phyloP scores from a whole-genome alignment of 2,888 invertebrate genomes.

The Ormia ochracea region DNA sequence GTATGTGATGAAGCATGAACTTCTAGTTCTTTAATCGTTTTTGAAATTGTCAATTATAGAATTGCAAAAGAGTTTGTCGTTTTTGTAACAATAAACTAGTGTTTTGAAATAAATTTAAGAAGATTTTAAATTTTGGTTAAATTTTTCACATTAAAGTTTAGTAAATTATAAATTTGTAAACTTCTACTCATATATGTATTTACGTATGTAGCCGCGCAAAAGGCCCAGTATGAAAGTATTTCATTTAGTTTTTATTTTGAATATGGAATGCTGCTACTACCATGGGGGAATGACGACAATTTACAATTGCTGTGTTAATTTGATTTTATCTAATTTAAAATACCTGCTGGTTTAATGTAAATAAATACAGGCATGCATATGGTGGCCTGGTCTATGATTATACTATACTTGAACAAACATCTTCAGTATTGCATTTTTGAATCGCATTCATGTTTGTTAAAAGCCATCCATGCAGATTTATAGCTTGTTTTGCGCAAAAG shows the following conservation, averaged over 20 bases:
- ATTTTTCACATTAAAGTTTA: too few species aligned
- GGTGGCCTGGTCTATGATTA: not conserved
- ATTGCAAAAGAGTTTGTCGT: too few species aligned
- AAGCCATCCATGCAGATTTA: conserved; percentile 47
- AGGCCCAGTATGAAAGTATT: conserved; percentile 11
- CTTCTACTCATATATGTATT: too few species aligned
- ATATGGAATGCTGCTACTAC: not conserved
- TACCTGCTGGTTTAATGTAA: conserved; percentile 57
- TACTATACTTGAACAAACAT: conserved; percentile 27
- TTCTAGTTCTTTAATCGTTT: too few species aligned
- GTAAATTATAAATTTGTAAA: too few species aligned
- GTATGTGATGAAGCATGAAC: too few species aligned
- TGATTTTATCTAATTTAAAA: conserved; percentile 62
- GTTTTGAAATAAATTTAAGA: too few species aligned
- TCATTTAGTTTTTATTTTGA: conserved; percentile 17
- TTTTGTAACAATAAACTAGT: too few species aligned
- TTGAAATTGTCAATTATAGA: too few species aligned
- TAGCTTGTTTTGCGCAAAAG: conserved; percentile 36
- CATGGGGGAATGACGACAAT: conserved; percentile 57
- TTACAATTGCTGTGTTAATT: conserved; percentile 61
- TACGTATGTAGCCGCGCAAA: not conserved
- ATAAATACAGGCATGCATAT: not conserved
- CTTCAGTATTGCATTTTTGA: conserved; percentile 4
- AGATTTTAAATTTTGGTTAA: too few species aligned
- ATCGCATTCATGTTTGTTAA: conserved; percentile 16